Base-by-base conservation (phyloP, 1,140 invertebrate species). In the Acyrthosiphon pisum region DNA sequence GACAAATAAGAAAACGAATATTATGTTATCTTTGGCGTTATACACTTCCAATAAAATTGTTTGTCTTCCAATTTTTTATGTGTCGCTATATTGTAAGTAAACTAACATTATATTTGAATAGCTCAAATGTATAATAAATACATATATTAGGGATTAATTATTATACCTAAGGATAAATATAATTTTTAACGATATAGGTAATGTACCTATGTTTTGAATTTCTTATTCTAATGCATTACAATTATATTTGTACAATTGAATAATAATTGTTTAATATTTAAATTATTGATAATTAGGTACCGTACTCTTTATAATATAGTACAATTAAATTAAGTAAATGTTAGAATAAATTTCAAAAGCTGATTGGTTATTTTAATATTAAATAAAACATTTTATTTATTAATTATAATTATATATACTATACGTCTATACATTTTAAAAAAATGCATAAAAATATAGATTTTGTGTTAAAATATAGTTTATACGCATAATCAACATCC, bases 61-160 rank as follows among this genome's bases (percentile, higher is more conserved):
- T 89, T 53, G 87, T 89, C 87, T 89, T 89, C 87, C 87, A 89
- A 35, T 89, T 89, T 88, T 89, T 89, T 89, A 89, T 89, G 48
- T 53, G 48, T 53, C n/a, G 2, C 18, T 89, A 37, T 23, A 83
- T 37, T 83, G 35, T 37, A 83, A 87, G 26, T 87, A 41, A 84
- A 84, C 83, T 44, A 84, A 84, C 20, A 83, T 83, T 83, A 83
- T 37, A 37, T 84, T 41, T 44, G 23, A 26, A 84, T 84, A 84
- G 83, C 83, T 84, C 83, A 44, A 83, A 83, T 83, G 60, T 76
- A 68, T 68, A 68, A 68, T 68, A 68, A 68, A 68, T 68, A 14
- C n/a, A 76, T 76, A 76, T n/a, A 41, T 41, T 41, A 76, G 60
- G 60, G 30, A 76, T 76, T 76, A 76, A 76, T n/a, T 60, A 60